These are phyloP conservation scores for Aulostomus chinensis DNA, from an alignment of 2,797 vertebrate genomes.

Conservation along the genomic window DNA sequence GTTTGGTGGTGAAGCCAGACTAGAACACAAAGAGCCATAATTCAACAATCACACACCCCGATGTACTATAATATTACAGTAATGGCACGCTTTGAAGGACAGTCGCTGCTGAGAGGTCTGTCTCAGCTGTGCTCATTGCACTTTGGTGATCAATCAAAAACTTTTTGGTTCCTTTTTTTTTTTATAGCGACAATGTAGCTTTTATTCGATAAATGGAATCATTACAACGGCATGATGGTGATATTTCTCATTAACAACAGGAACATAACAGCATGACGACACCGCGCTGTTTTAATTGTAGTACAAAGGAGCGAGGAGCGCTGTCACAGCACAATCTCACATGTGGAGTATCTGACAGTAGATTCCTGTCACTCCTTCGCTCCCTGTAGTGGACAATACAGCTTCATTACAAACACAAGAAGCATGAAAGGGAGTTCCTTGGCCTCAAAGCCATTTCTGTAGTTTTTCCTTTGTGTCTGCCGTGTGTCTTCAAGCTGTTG, in stretches of 20 bases:
- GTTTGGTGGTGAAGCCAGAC: slow-evolving; percentile 84
- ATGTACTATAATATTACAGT: slow-evolving; percentile 66
- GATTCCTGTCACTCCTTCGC: slow-evolving; percentile 24
- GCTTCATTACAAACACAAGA: slow-evolving; percentile 60
- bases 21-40: slow-evolving; percentile 80
- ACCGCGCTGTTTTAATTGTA: slow-evolving; percentile 50
- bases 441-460: slow-evolving; percentile 59
- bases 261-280: slow-evolving; percentile 39
- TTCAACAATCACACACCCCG: slow-evolving; percentile 67
- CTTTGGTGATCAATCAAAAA: slow-evolving; percentile 53
- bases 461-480: slow-evolving; percentile 64
- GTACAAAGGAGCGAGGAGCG: slow-evolving; percentile 53
- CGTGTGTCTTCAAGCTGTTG: slow-evolving; percentile 74
- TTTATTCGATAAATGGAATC: slow-evolving; percentile 18
- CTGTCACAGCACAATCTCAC: slow-evolving; percentile 71
- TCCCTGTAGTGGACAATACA: slow-evolving; percentile 44
- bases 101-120: slow-evolving; percentile 33
- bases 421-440: slow-evolving; percentile 60
- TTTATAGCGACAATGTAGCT: slow-evolving; percentile 53
- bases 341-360: slow-evolving; percentile 44
- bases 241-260: slow-evolving; percentile 48
- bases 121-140: slow-evolving; percentile 63
- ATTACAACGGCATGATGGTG: slow-evolving; percentile 40
- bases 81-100: slow-evolving; percentile 67
- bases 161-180: slow-evolving; percentile 32